phyloP scores from a whole-genome alignment of 2,113 vertebrate genomes.

The Oryzias curvinotus region DNA sequence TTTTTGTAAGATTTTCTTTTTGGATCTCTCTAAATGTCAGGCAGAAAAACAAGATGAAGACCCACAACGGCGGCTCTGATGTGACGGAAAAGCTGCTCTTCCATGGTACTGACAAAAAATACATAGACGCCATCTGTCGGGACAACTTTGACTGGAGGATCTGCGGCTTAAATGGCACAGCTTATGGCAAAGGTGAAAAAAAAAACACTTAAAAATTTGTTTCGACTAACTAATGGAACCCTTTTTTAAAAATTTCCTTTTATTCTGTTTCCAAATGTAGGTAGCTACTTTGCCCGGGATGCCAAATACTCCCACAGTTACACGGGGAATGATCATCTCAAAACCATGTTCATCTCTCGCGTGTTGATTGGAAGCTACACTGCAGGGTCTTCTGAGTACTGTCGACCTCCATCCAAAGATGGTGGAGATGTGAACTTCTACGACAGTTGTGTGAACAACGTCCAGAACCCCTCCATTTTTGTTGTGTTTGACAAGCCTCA shows the following conservation, averaged over 20 bases:
- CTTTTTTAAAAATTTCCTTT: background rate
- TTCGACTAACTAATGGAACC: background rate
- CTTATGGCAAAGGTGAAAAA: constrained; percentile 77
- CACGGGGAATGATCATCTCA: constrained; percentile 19
- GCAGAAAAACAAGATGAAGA: constrained; percentile 82
- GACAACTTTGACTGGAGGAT: constrained; percentile 84
- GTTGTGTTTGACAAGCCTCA: constrained; percentile 92
- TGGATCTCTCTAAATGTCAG: constrained; percentile 46
- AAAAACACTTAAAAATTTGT: background rate
- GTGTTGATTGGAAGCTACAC: constrained; percentile 87
- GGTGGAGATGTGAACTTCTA: constrained; percentile 71
- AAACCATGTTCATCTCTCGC: constrained; percentile 85
- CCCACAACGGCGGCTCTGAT: constrained; percentile 51
- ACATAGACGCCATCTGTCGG: constrained; percentile 67
- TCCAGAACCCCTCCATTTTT: constrained; percentile 82
- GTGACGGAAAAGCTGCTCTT: constrained; percentile 77
- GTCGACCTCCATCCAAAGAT: constrained; percentile 82
- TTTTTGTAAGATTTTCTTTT: background rate
- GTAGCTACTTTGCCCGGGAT: constrained; percentile 92
- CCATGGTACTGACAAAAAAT: constrained; percentile 66
- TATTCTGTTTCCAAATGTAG: constrained; percentile 66
- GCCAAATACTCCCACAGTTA: constrained; percentile 84
- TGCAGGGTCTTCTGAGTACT: constrained; percentile 70
- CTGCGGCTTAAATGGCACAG: constrained; percentile 77
- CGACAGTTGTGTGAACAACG: constrained; percentile 88